Evolutionary conservation across 2,113 vertebrate species (phyloP).

Genomic region (Dipodomys spectabilis): DNA sequence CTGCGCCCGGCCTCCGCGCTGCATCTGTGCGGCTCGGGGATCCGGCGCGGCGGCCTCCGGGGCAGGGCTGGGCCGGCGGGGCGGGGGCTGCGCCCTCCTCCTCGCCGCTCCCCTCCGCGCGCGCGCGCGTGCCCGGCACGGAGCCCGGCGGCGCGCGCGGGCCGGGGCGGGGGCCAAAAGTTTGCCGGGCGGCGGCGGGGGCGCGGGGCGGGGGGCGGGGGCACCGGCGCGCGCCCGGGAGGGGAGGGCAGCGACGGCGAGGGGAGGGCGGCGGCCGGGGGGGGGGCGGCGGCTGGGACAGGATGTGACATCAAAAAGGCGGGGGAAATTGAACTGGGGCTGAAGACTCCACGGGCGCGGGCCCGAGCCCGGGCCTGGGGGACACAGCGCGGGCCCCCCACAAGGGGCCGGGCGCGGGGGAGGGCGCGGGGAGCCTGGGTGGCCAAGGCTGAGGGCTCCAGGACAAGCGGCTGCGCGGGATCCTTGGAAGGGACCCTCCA

Average conservation of each 20-base stretch:
- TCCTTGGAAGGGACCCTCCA: no score
- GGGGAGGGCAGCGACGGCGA: constrained; percentile 69
- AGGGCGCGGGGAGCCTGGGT: rapidly evolving
- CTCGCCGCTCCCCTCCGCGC: constrained; percentile 58
- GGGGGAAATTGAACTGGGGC: constrained; percentile 90
- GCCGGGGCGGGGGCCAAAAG: constrained; percentile 88
- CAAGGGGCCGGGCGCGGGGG: rapidly evolving
- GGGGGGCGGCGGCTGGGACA: constrained; percentile 85
- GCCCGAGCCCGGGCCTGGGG: no score
- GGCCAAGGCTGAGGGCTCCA: neutral
- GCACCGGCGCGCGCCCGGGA: constrained; percentile 49
- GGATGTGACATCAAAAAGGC: constrained; percentile 92
- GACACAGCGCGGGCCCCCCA: no score
- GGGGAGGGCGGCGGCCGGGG: constrained; percentile 67
- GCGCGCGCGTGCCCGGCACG: constrained; percentile 83
- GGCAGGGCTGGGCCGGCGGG: constrained; percentile 71
- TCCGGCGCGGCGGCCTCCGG: constrained; percentile 75
- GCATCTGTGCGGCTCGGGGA: constrained; percentile 90
- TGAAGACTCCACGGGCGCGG: neutral
- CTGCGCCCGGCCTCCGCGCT: constrained; percentile 88
- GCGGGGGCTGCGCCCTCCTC: constrained; percentile 64
- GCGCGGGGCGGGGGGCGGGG: constrained; percentile 70
- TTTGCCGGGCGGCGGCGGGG: constrained; percentile 84
- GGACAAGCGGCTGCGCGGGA: neutral
- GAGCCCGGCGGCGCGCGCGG: constrained; percentile 81